Conservation (phyloP, 2,113 vertebrate genomes). For the Vombatus ursinus region DNA sequence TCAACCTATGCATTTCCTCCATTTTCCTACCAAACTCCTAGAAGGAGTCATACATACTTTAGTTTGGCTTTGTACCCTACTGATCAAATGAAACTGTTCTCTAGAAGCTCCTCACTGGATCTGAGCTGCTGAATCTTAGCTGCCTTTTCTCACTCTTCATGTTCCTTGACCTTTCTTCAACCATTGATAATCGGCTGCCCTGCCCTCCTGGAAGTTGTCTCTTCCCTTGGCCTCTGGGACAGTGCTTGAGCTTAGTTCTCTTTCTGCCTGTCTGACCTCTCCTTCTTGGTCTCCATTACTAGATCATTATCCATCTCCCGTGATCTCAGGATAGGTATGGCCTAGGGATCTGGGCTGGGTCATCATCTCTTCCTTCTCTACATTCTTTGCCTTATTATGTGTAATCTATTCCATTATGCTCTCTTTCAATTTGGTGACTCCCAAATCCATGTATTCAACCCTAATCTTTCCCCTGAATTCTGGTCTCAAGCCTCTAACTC, state of each 20-base stretch:
- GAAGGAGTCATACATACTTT: background rate
- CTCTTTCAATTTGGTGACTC: constrained; percentile 2
- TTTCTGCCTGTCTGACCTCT: background rate
- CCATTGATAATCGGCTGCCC: background rate
- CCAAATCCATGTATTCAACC: background rate
- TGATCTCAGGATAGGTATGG: background rate
- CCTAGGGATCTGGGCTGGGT: background rate
- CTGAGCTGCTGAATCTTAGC: background rate
- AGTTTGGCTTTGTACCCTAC: background rate
- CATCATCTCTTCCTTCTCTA: background rate
- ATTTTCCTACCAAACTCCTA: background rate
- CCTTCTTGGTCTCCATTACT: background rate
- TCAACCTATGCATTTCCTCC: background rate
- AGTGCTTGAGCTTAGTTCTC: background rate
- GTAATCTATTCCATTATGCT: constrained; percentile 1
- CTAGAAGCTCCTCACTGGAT: background rate
- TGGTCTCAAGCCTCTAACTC: background rate
- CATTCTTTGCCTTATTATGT: background rate
- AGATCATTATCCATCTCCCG: background rate
- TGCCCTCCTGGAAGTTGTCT: background rate
- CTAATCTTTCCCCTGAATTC: background rate
- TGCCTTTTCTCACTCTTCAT: background rate
- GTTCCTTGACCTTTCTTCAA: background rate
- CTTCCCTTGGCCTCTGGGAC: background rate
- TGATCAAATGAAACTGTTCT: background rate